Evolutionary conservation across 2,888 invertebrate genomes (phyloP), one percentile per base, ranked within the genome.

Genomic region (Ennomos erosarius): DNA sequence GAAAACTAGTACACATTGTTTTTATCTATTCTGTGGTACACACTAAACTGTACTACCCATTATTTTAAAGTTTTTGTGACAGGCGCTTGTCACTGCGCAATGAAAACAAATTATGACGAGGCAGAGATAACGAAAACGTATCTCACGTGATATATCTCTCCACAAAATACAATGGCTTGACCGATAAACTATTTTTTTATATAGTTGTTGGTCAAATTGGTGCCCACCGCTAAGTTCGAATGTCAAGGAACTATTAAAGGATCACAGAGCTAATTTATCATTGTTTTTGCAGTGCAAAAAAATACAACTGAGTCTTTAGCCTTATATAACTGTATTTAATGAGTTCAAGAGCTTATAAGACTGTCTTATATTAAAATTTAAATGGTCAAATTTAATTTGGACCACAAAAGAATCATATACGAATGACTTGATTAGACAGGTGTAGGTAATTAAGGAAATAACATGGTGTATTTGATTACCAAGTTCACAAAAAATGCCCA

Each of bases 211-310:
- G 43, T 55, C 63, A 62, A 67, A 54, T 67, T 59, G 54, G 71
- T 77, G 76, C 76, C 76, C 75, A 78, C 74, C 65, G 69, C 68
- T 67, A 67, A 69, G 65, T 74, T 76, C 66, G 67, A 75, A 81
- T 77, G 82, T 85, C 84, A 81, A 82, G 72, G 78, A 84, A 79
- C 82, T 78, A 75, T 76, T 76, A 70, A 61, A 78, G 77, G 78
- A 81, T 75, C 73, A 75, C 70, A 78, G 71, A 73, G 66, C 79
- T 76, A 78, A 90, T 90, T 81, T 79, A 88, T 90, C 88, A 87
- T 81, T 73, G 81, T 87, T 87, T 88, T 88, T 88, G 84, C 83
- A 78, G 71, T 75, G 69, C 62, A 76, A 79, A 71, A 67, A 78
- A 78, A 78, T 78, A 74, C 73, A 74, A 71, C 72, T 73, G 74